Conservation (phyloP, 2,113 vertebrate species). For the Proteles cristata region DNA sequence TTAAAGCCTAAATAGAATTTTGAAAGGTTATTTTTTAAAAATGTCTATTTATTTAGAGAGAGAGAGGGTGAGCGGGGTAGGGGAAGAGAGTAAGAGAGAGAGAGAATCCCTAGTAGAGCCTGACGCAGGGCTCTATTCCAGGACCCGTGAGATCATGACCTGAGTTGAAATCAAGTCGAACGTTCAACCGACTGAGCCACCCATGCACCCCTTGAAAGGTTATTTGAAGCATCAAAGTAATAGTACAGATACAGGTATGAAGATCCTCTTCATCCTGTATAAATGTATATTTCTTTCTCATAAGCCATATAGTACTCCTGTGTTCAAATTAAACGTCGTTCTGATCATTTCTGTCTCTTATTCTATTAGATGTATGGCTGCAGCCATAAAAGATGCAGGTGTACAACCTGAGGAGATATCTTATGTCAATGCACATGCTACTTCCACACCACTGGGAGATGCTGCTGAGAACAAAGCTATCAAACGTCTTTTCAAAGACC, state of each 20-base stretch:
- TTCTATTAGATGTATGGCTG: slow-evolving; percentile 93
- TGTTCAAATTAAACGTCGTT: not conserved
- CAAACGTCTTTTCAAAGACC: slow-evolving; percentile 92
- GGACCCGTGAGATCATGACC: too few relatives aligned
- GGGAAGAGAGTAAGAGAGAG: too few relatives aligned
- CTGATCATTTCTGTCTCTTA: not conserved
- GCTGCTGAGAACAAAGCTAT: slow-evolving; percentile 96
- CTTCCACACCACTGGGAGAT: slow-evolving; percentile 96
- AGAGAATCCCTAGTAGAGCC: too few relatives aligned
- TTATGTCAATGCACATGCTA: slow-evolving; percentile 97
- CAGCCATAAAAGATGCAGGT: slow-evolving; percentile 92
- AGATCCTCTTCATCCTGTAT: not conserved
- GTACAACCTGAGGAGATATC: slow-evolving; percentile 90
- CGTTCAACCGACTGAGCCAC: too few relatives aligned
- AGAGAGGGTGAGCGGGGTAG: too few relatives aligned
- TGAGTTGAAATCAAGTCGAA: too few relatives aligned
- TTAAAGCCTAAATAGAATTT: not conserved
- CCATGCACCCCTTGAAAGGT: not conserved
- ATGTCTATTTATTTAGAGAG: too few relatives aligned
- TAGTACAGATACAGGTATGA: not conserved
- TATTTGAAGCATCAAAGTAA: not conserved
- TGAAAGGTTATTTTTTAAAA: not conserved
- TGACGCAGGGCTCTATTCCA: too few relatives aligned
- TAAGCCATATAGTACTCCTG: not conserved
- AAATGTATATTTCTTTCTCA: not conserved